Base-by-base conservation (phyloP, 2,113 vertebrate species). In the Pagrus major region DNA sequence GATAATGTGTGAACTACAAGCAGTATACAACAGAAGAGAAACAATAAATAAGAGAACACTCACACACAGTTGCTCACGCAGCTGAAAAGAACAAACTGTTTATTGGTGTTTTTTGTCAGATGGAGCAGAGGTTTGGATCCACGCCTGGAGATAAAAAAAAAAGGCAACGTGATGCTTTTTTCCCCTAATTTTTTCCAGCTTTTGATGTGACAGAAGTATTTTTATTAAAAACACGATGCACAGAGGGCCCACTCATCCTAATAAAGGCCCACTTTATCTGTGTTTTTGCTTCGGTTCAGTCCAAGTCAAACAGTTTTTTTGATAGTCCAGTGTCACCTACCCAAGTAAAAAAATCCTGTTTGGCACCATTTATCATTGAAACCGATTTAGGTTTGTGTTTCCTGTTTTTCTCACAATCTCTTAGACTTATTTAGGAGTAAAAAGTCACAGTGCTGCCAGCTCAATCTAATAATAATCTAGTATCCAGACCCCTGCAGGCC, bases 401-500 rank as follows among this genome's bases (percentile, higher is more conserved):
- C 6, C 42, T 29, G 16, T 16, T 39, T 31, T 21, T 7, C 0
- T 59, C 25, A 16, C 23, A 54, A n/a, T n/a, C 18, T 66, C 20
- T 20, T 6, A 4, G 27, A 27, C 5, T 15, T 16, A 6, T 16
- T 31, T 9, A 25, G 52, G 2, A 42, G 6, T 20, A 6, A 47
- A 58, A 70, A 25, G 23, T 47, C 9, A 1, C 51, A 58, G 39
- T 21, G 15, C 11, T 6, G 15, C 27, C 65, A 52, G 56, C 72
- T 76, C 46, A 20, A 31, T 27, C 95, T 96, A 97, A 92, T 96
- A 97, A 92, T 96, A 96, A 84, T 96, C 95, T 37, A 95, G 84
- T 96, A 96, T 80, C 98, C 96, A 0, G 96, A 96, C 54, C 97
- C 97, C 80, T 97, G 97, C 55, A 97, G 95, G 69, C 98, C 97